Conservation (phyloP, 2,113 vertebrate genomes). For the Chionodraco myersi region DNA sequence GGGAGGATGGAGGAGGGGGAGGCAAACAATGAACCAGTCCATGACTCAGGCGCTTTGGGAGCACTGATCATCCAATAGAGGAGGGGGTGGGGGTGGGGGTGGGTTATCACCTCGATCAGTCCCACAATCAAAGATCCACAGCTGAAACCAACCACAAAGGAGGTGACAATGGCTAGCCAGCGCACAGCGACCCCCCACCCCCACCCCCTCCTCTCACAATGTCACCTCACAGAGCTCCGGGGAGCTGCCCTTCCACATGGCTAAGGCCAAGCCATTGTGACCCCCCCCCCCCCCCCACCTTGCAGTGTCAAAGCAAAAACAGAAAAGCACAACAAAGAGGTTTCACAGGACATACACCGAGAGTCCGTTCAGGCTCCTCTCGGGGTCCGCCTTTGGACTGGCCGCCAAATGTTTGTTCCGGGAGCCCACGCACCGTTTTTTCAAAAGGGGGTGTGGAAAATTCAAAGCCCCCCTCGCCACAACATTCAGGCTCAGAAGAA, state of each 20-base stretch:
- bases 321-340: constrained; percentile 68
- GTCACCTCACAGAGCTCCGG: constrained; percentile 59
- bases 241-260: constrained; percentile 76
- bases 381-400: constrained; percentile 15
- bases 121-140: constrained; percentile 70
- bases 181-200: constrained; percentile 34
- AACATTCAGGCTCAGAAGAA: neutral
- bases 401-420: constrained; percentile 9
- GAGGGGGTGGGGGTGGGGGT: constrained; percentile 31
- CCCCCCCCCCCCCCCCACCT: constrained; percentile 13
- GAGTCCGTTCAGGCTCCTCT: constrained; percentile 26
- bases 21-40: constrained; percentile 51
- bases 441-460: neutral
- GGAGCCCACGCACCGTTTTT: constrained; percentile 11
- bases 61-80: constrained; percentile 47
- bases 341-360: constrained; percentile 38
- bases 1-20: constrained; percentile 37
- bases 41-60: constrained; percentile 64
- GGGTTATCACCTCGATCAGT: constrained; percentile 60
- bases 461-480: neutral
- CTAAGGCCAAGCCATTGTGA: constrained; percentile 53
- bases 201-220: constrained; percentile 40
- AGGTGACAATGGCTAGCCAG: constrained; percentile 70
- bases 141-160: constrained; percentile 76
- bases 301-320: constrained; percentile 78